Conservation (phyloP, 2,113 vertebrate species). For the Protobothrops flavoviridis region DNA sequence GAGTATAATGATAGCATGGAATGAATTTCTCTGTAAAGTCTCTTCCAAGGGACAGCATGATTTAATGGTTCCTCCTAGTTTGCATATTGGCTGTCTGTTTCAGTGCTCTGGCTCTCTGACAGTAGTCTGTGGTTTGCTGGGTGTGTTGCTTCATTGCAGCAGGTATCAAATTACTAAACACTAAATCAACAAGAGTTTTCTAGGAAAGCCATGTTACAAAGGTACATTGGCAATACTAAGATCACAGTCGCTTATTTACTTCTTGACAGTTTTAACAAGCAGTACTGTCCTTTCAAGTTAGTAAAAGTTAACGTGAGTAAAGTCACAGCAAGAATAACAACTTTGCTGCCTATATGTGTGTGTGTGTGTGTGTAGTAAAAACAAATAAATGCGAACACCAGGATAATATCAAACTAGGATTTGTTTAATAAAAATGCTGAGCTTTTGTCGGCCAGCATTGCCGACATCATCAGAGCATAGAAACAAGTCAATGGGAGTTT, state of each 20-base stretch:
- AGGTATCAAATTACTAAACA: conserved; percentile 30
- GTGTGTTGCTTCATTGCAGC: not conserved
- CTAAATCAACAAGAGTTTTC: conserved; percentile 62
- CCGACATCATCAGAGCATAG: no score
- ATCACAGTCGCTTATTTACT: not conserved
- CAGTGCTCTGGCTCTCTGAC: conserved; percentile 38
- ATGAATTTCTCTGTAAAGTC: not conserved
- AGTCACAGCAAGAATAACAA: not conserved
- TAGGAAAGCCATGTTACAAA: conserved; percentile 55
- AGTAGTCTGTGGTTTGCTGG: conserved; percentile 9
- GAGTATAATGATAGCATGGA: not conserved
- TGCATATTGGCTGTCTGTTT: conserved; percentile 55
- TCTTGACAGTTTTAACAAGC: not conserved
- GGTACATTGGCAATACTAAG: not conserved
- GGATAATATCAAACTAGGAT: no score
- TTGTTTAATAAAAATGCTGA: no score
- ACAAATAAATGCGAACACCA: no score
- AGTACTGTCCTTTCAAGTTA: not conserved
- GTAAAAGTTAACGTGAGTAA: not conserved
- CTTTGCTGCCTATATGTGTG: not conserved
- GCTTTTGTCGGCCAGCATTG: no score
- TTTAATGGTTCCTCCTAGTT: conserved; percentile 27
- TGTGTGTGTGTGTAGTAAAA: no score
- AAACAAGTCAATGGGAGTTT: no score
- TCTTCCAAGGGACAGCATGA: conserved; percentile 25